phyloP scores from a whole-genome alignment of 2,888 invertebrate species.

The Andrena dorsata region DNA sequence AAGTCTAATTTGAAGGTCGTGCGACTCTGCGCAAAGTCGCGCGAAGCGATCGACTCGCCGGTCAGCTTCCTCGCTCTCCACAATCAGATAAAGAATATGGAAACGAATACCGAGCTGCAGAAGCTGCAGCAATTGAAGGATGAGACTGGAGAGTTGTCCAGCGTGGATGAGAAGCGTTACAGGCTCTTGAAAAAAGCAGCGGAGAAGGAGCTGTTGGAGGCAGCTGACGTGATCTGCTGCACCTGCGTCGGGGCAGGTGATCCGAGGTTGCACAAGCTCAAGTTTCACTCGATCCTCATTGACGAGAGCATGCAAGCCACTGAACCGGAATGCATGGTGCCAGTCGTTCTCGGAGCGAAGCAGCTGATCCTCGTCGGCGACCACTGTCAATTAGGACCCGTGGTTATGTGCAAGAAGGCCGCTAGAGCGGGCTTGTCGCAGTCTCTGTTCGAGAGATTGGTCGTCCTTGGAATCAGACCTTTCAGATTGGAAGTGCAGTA shows the following conservation, averaged over 20 bases:
- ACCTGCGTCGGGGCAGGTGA: conserved; percentile 99
- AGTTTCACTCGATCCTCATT: conserved; percentile 98
- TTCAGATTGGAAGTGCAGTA: conserved; percentile 99
- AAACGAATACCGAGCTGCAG: conserved; percentile 95
- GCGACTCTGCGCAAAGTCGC: conserved; percentile 97
- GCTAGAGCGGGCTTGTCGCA: conserved; percentile 98
- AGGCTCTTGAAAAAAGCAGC: conserved; percentile 95
- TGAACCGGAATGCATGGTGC: conserved; percentile 99
- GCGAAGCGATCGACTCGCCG: conserved; percentile 99
- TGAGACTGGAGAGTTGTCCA: conserved; percentile 98
- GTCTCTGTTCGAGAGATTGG: conserved; percentile 98
- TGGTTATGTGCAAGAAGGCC: conserved; percentile 99
- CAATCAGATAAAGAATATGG: conserved; percentile 98
- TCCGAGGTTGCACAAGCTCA: conserved; percentile 95
- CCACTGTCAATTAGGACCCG: conserved; percentile 99
- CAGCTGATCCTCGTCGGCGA: conserved; percentile 99
- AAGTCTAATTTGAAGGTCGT: conserved; percentile 97
- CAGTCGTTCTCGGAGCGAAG: conserved; percentile 98
- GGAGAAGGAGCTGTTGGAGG: conserved; percentile 95
- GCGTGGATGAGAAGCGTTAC: conserved; percentile 97
- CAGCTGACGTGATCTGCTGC: conserved; percentile 99
- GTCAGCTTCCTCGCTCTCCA: conserved; percentile 98
- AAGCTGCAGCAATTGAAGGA: conserved; percentile 98
- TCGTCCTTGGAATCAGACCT: conserved; percentile 98
- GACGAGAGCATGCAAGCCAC: conserved; percentile 99